phyloP scores from a whole-genome alignment of 2,113 vertebrate genomes.

The Ammodramus savannarum region DNA sequence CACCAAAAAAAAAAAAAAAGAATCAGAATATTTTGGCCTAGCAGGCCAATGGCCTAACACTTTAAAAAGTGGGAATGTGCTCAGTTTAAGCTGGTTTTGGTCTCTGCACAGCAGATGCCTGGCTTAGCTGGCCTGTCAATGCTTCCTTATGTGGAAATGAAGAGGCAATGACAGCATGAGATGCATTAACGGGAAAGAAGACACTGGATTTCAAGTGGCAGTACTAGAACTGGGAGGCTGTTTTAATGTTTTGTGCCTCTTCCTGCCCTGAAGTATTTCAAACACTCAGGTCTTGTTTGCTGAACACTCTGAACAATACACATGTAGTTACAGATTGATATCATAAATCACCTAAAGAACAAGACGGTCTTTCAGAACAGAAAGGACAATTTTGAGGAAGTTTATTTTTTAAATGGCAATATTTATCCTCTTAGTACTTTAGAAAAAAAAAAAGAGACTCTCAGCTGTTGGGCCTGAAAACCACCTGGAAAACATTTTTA shows the following conservation, averaged over 20 bases:
- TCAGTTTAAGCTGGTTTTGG: not conserved
- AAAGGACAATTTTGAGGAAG: conserved; percentile 59
- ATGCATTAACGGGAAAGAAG: not conserved
- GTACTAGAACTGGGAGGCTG: not conserved
- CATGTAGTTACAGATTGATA: not conserved
- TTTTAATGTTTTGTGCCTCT: not conserved
- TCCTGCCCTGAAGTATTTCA: conserved; percentile 45
- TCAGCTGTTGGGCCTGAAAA: not conserved
- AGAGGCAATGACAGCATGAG: not conserved
- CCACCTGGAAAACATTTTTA: not conserved
- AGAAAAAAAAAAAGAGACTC: not conserved
- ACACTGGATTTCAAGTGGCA: conserved; percentile 7
- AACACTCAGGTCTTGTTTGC: conserved; percentile 60
- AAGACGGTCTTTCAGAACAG: conserved; percentile 50
- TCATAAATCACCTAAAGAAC: conserved; percentile 57
- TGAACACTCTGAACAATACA: conserved; percentile 51
- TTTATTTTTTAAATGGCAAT: conserved; percentile 42
- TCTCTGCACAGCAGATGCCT: not conserved
- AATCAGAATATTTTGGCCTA: not conserved
- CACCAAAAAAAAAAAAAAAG: not conserved
- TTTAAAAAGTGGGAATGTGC: not conserved
- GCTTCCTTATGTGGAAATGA: not conserved
- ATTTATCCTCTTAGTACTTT: conserved; percentile 19
- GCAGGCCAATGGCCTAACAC: not conserved
- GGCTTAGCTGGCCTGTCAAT: not conserved